Conservation (phyloP, 2,797 vertebrate genomes). For the Microtus californicus region DNA sequence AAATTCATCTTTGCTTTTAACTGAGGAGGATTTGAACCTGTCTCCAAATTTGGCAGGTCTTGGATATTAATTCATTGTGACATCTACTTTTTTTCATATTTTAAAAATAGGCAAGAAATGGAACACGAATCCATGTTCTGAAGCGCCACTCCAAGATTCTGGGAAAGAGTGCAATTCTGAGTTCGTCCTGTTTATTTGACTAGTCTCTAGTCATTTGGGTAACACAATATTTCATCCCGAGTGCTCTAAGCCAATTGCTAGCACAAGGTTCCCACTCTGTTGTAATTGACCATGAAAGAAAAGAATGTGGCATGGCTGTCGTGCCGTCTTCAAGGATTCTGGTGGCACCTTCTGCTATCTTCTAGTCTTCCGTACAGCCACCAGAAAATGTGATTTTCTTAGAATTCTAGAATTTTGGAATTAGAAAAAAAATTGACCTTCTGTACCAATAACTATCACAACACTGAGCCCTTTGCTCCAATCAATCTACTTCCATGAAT, state of each 20-base stretch:
- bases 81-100: slow-evolving; percentile 75
- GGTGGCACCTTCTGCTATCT: slow-evolving; percentile 48
- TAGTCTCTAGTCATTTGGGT: slow-evolving; percentile 70
- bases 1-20: slow-evolving; percentile 73
- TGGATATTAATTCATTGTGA: slow-evolving; percentile 75
- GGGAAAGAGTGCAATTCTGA: slow-evolving; percentile 68
- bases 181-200: slow-evolving; percentile 72
- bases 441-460: slow-evolving; percentile 21
- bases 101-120: slow-evolving; percentile 71
- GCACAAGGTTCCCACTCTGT: slow-evolving; percentile 55
- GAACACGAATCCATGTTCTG: slow-evolving; percentile 66
- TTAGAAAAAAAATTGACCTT: slow-evolving; percentile 38
- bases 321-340: slow-evolving; percentile 59
- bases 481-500: neutral
- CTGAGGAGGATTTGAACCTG: slow-evolving; percentile 72
- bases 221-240: slow-evolving; percentile 62
- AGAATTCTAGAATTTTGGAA: slow-evolving; percentile 56
- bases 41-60: slow-evolving; percentile 65
- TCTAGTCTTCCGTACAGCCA: slow-evolving; percentile 33
- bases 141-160: slow-evolving; percentile 55
- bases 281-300: slow-evolving; percentile 54
- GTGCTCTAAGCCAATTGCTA: slow-evolving; percentile 59
- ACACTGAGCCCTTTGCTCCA: neutral
- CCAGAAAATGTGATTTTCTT: neutral
- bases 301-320: slow-evolving; percentile 49